phyloP scores from a whole-genome alignment of 2,888 invertebrate species.

The Clanis bilineata region DNA sequence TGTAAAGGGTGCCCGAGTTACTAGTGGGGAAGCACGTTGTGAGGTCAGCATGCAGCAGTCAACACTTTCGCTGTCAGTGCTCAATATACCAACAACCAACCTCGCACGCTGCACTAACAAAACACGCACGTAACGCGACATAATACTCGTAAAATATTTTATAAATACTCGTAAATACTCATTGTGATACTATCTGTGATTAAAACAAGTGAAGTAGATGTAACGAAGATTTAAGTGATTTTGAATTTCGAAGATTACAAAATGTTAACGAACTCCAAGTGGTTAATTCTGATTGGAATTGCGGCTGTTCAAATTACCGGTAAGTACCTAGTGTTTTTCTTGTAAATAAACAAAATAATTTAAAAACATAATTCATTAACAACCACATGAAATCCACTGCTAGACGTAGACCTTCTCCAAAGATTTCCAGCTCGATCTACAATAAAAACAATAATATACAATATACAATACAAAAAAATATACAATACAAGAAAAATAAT shows the following conservation, averaged over 20 bases:
- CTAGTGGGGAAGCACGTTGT: conserved; percentile 45
- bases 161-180: conserved; percentile 9
- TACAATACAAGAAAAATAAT: too few species aligned
- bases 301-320: conserved; percentile 62
- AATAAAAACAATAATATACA: too few species aligned
- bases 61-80: conserved; percentile 72
- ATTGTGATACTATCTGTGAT: conserved; percentile 13
- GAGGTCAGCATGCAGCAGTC: conserved; percentile 47
- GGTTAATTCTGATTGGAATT: conserved; percentile 69
- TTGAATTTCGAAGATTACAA: conserved; percentile 25
- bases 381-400: too few species aligned
- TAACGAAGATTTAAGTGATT: conserved; percentile 16
- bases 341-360: too few species aligned
- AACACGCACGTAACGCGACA: conserved; percentile 12
- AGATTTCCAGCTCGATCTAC: too few species aligned
- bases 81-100: conserved; percentile 36
- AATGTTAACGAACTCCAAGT: conserved; percentile 63
- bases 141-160: conserved; percentile 15
- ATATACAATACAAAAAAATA: too few species aligned
- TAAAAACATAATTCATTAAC: too few species aligned
- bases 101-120: conserved; percentile 46
- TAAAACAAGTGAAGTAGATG: neutral
- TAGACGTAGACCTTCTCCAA: too few species aligned
- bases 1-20: conserved; percentile 34
- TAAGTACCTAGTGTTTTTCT: conserved; percentile 35